Base-by-base conservation (phyloP, 1,140 invertebrate genomes). In the Argopecten irradians region DNA sequence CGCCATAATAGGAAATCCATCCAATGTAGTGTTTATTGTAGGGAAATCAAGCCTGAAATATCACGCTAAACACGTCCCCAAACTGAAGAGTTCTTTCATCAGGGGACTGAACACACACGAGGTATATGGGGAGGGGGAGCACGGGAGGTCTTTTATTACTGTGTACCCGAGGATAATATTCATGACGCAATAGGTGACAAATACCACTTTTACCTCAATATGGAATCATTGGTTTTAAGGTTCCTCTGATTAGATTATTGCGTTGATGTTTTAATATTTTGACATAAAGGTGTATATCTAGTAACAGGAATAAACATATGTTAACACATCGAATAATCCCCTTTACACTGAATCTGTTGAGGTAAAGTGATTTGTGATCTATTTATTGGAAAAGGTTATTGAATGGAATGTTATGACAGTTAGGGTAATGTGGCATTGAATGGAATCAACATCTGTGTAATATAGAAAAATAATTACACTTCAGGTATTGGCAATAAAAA, bases 181-280 rank as follows among this genome's bases (percentile, higher is more conserved):
- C n/a, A 71, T 71, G 55, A 71, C 55, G 55, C 55, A 71, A 71
- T 28, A 71, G n/a, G 55, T 71, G 55, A 71, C 55, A 71, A 71
- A 71, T 71, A 28, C 22, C 5, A 1, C 5, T 71, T 71, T 71
- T 71, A 71, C 55, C n/a, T 71, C 55, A 71, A 71, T 71, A 71
- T 0, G 55, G 55, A 71, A 71, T 71, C 0, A 8, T 46, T 8
- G 1, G 5, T 71, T 28, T 71, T 71, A 71, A n/a, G 8, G n/a
- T n/a, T 28, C 28, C 55, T 71, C 55, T 71, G 55, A 71, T 71
- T 71, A 71, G 28, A 71, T 28, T 3, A 28, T 71, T 71, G 55
- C 55, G 55, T 71, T 71, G 55, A 71, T 71, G 55, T 28, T 71
- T 28, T 71, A 71, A 71, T 71, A 11, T 8, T 71, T 71, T 71